Percentiles rank a stretch among this genome's conserved stretches.
phyloP scores from a whole-genome alignment of 1,140 invertebrate genomes.

The Diachasmimorpha longicaudata region DNA sequence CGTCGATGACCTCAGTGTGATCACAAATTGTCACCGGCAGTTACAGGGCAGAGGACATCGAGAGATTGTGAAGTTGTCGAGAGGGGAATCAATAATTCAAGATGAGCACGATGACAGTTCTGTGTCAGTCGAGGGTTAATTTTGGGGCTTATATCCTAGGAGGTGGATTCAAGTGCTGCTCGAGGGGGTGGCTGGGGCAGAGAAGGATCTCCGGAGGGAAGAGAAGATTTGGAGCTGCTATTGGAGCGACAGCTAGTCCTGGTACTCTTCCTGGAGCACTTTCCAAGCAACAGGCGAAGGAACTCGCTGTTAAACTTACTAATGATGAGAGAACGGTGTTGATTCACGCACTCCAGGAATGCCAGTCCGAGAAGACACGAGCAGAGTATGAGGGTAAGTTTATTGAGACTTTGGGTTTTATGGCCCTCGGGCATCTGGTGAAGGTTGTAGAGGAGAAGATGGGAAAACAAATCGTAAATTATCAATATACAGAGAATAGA shows the following conservation, averaged over 20 bases:
- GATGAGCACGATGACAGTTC: not conserved
- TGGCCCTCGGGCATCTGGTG: no score
- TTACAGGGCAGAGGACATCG: not conserved
- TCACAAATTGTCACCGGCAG: no score
- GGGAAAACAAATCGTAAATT: no score
- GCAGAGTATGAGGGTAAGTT: slow-evolving; percentile 75
- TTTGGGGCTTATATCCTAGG: not conserved
- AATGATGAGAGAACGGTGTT: slow-evolving; percentile 72
- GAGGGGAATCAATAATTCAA: not conserved
- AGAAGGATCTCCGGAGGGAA: not conserved
- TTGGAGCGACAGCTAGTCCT: not conserved
- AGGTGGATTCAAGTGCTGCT: not conserved
- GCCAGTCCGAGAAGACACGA: slow-evolving; percentile 73
- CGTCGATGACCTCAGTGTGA: no score
- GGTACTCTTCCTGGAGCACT: slow-evolving; percentile 52
- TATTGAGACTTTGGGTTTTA: slow-evolving; percentile 9
- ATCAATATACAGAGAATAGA: no score
- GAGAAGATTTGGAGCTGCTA: not conserved
- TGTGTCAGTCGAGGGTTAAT: not conserved
- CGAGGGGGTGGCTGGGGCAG: not conserved
- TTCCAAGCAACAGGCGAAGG: slow-evolving; percentile 72
- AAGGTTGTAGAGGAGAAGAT: no score
- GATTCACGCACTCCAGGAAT: slow-evolving; percentile 71
- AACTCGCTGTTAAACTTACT: slow-evolving; percentile 72
- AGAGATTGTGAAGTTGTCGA: not conserved